These are phyloP conservation scores for Sinocyclocheilus rhinocerous DNA, from an alignment of 2,113 vertebrate species.

Conservation along the genomic window DNA sequence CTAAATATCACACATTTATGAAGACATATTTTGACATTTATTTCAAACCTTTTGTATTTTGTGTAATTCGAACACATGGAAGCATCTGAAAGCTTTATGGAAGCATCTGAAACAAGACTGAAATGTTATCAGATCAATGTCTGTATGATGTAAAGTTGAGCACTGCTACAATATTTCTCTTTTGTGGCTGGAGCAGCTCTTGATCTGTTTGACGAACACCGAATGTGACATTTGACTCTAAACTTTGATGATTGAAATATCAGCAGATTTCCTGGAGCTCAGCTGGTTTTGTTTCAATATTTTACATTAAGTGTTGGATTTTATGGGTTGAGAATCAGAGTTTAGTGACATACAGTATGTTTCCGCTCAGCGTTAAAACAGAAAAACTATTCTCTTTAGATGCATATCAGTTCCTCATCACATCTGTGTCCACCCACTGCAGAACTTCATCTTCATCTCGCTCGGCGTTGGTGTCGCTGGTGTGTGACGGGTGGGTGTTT, in stretches of 20 bases:
- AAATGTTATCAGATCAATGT: not conserved
- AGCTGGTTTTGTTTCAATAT: not conserved
- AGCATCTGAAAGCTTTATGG: not conserved
- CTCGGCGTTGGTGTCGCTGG: not conserved
- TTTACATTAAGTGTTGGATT: not conserved
- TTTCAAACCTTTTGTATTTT: not conserved
- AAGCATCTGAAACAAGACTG: not conserved
- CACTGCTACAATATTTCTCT: not conserved
- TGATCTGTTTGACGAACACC: not conserved
- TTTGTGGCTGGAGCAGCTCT: not conserved
- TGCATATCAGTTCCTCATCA: not conserved
- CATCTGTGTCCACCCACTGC: not conserved
- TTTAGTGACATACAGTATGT: not conserved
- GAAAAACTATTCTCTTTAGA: not conserved
- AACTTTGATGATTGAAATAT: not conserved
- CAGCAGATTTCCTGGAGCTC: not conserved
- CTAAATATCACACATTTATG: no score
- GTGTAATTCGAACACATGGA: not conserved
- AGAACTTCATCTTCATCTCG: not conserved
- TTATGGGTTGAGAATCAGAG: not conserved
- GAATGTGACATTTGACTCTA: not conserved
- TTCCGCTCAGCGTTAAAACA: not conserved
- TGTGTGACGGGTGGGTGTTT: slow-evolving; percentile 13
- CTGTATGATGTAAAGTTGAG: not conserved
- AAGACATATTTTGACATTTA: no score